phyloP scores from a whole-genome alignment of 2,113 vertebrate species.

The Candoia aspera region DNA sequence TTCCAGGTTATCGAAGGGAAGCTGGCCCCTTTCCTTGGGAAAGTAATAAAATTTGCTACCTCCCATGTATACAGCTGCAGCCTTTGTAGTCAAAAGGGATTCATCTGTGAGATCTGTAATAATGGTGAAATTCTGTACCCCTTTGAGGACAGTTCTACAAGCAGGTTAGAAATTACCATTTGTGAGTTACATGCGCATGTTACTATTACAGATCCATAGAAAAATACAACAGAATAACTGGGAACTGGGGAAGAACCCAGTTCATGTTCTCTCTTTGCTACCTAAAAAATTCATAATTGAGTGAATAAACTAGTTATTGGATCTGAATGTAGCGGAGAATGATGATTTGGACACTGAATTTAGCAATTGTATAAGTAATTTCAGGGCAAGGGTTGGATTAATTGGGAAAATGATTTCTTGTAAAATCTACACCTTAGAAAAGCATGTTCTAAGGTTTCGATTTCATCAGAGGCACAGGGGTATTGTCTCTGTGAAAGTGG shows the following conservation, averaged over 20 bases:
- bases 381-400: neutral
- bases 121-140: constrained; percentile 95
- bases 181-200: neutral
- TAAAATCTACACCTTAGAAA: neutral
- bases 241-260: neutral
- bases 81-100: constrained; percentile 96
- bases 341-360: neutral
- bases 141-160: constrained; percentile 93
- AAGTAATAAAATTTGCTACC: constrained; percentile 97
- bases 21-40: constrained; percentile 93
- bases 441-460: neutral
- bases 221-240: neutral
- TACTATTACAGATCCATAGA: neutral
- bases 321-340: neutral
- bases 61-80: constrained; percentile 96
- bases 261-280: neutral
- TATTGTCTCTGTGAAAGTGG: neutral
- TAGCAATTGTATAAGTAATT: neutral
- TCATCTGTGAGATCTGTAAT: constrained; percentile 98
- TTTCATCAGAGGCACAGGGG: neutral
- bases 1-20: constrained; percentile 96
- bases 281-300: neutral
- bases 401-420: neutral
- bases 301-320: neutral
- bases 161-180: constrained; percentile 78